Conservation (phyloP, 2,888 invertebrate species). For the Entomobrya multifasciata region DNA sequence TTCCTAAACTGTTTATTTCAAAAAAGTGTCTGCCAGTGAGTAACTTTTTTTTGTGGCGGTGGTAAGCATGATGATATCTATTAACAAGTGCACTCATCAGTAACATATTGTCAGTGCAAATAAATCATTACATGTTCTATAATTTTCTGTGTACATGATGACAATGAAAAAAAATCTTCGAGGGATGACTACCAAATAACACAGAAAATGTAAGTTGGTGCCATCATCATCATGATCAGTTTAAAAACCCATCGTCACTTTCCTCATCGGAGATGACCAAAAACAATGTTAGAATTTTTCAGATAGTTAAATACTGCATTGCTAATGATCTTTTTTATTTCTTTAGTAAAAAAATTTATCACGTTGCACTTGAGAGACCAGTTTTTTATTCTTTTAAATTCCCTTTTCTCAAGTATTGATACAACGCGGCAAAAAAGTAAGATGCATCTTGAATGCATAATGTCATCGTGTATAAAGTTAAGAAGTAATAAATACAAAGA, state of each 20-base stretch:
- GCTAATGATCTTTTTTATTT: not conserved
- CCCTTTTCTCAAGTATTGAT: not conserved
- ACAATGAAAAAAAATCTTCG: no score
- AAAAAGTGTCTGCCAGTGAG: no score
- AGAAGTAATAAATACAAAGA: not conserved
- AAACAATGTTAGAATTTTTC: no score
- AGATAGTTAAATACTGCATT: not conserved
- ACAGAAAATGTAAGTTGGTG: no score
- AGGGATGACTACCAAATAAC: no score
- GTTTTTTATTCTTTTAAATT: conserved; percentile 16
- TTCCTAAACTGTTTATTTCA: not conserved
- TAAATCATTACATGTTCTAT: not conserved
- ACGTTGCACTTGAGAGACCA: not conserved
- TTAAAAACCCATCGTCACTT: no score
- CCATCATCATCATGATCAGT: no score
- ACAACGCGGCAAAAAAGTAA: not conserved
- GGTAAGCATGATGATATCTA: not conserved
- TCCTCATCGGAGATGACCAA: no score
- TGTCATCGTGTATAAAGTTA: not conserved
- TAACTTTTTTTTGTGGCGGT: not conserved
- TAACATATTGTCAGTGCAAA: not conserved
- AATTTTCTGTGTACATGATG: no score
- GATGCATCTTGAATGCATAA: conserved; percentile 28
- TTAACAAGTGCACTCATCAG: conserved; percentile 14
- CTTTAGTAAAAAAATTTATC: no score